Base-by-base conservation (phyloP, 37 sponge, comb jelly and placozoan genomes). In the Ianthella basta region DNA sequence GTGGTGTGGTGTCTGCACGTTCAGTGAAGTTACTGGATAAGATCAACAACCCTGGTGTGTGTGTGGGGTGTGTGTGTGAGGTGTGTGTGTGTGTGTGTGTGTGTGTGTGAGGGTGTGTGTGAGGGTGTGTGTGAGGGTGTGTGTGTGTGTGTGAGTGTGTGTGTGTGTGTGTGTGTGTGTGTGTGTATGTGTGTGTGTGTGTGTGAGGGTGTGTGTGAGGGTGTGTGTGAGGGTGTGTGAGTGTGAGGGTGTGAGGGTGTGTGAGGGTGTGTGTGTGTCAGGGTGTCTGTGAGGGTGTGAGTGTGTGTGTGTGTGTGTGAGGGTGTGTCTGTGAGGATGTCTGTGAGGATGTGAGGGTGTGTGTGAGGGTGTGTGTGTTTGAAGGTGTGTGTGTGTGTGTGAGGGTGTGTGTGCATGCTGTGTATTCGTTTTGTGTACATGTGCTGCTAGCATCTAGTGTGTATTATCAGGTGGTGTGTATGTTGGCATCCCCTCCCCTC, bases 1-100 rank as follows among this genome's bases (percentile, higher is more conserved):
- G 93, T 34, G 97, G 97, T 15, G 21, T 97, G 53, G 97, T 97
- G 33, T 80, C 89, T 2, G 91, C 96, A 27, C 85, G 88, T 0
- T 90, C 96, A 4, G 97, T 97, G 38, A 88, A 92, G 41, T 93
- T 97, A 8, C 93, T 97, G 53, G 96, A 94, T 67, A 88, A 91
- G 40, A 87, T 97, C 59, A 88, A 90, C 70, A 90, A 95, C 56
- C 94, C 94, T 15, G 91, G 89, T 64, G 25, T 16, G 55, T 32
- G 32, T 80, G 12, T 37, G 21, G 5, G 20, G 41, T 83, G 32
- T 75, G 53, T 63, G 82, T 44, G 50, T 44, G 50, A n/a, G n/a
- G 20, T 34, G 41, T 83, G 32, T 75, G 53, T 63, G 82, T 44
- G 50, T 44, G 50, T 44, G 50, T 44, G 50, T 8, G 8, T 44